Evolutionary conservation across 23 tunicate genomes (phyloP).

Genomic region (Clavelina lepadiformis): DNA sequence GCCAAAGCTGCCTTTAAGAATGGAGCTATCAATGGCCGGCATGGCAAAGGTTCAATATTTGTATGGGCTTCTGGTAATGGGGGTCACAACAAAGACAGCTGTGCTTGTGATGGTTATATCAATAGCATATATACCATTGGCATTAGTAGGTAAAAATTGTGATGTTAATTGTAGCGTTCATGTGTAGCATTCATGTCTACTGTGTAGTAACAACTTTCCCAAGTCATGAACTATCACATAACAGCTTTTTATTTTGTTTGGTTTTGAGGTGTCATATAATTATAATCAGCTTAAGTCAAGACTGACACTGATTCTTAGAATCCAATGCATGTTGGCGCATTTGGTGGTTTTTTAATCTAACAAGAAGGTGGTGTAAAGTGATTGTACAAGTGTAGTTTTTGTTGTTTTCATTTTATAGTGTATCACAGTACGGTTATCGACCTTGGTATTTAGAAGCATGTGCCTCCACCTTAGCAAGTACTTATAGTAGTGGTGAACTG

Average conservation of each 20-base stretch:
- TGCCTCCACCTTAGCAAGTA: conserved; percentile 92
- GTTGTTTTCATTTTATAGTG: conserved; percentile 29
- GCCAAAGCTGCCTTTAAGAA: conserved; percentile 73
- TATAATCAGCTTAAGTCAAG: too few species aligned
- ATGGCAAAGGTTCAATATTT: conserved; percentile 91
- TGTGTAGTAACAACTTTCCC: too few species aligned
- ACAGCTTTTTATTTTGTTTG: too few species aligned
- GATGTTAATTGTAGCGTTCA: too few species aligned
- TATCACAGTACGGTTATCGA: conserved; percentile 58
- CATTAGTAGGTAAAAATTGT: conserved; percentile 70
- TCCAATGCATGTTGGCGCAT: too few species aligned
- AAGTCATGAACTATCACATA: too few species aligned
- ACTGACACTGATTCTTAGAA: too few species aligned
- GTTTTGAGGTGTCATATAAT: too few species aligned
- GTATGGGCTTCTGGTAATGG: conserved; percentile 99
- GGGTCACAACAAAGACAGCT: conserved; percentile 80
- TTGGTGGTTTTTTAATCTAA: too few species aligned
- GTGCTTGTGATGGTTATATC: conserved; percentile 97
- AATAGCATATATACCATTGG: conserved; percentile 92
- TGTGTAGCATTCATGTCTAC: too few species aligned
- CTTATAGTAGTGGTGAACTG: conserved; percentile 90
- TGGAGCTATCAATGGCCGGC: conserved; percentile 71
- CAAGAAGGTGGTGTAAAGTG: not conserved
- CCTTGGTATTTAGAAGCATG: conserved; percentile 98
- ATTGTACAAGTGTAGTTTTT: not conserved